Conservation (phyloP, 2,113 vertebrate genomes). For the Hypocryptadius cinnamomeus region DNA sequence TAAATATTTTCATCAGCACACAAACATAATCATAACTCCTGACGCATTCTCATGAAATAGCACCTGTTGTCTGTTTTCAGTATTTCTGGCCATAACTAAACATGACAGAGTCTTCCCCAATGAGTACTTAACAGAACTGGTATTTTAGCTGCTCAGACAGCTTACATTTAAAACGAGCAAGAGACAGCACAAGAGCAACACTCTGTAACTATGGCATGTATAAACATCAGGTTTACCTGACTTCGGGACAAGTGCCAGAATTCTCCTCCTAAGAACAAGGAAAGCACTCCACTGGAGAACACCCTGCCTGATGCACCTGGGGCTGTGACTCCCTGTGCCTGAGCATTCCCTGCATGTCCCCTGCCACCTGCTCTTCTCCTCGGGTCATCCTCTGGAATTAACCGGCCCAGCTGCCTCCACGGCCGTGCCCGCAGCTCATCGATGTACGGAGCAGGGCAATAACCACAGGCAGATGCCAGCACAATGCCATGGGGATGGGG, state of each 20-base stretch:
- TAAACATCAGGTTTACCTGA: background rate
- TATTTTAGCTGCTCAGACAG: background rate
- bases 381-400: background rate
- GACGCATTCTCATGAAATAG: accelerated
- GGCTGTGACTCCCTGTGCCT: accelerated
- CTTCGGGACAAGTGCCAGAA: background rate
- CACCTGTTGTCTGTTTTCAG: background rate
- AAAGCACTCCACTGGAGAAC: background rate
- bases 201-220: background rate
- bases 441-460: accelerated
- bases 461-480: background rate
- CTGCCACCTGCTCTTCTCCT: background rate
- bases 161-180: background rate
- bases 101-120: background rate
- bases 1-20: background rate
- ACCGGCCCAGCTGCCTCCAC: accelerated
- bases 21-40: background rate
- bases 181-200: background rate
- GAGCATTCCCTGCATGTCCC: background rate
- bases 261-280: background rate
- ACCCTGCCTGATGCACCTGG: background rate
- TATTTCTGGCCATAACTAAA: background rate
- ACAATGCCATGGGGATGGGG: accelerated
- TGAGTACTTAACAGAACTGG: background rate
- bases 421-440: accelerated